A percentile compares a stretch with the other conserved stretches of the same genome.
phyloP scores from a whole-genome alignment of 2,113 vertebrate species.

The Aspiorhynchus laticeps region DNA sequence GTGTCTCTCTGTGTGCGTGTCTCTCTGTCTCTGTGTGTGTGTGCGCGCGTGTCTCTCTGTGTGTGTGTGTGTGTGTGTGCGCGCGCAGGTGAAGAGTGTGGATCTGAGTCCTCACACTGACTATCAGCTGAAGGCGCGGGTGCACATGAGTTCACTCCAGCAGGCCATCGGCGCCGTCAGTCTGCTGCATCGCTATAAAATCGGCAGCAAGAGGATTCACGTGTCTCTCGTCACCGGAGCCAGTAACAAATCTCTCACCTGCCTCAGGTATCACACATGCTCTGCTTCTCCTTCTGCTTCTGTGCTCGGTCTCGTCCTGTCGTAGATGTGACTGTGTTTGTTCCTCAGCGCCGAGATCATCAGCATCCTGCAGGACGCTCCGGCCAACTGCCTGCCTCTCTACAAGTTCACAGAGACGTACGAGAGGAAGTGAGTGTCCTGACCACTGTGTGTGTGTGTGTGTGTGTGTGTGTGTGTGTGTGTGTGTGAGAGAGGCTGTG shows the following conservation, averaged over 20 bases:
- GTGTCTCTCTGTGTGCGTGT: too few species aligned
- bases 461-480: too few species aligned
- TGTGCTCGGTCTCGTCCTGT: background rate
- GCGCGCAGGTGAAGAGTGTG: constrained; percentile 81
- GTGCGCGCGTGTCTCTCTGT: too few species aligned
- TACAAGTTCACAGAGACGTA: constrained; percentile 95
- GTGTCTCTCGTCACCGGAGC: constrained; percentile 89
- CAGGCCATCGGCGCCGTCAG: constrained; percentile 91
- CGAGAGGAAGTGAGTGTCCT: constrained; percentile 88
- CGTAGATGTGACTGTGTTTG: background rate
- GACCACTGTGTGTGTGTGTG: too few species aligned
- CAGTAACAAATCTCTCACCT: constrained; percentile 84
- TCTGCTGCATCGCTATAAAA: constrained; percentile 88
- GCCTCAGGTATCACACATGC: constrained; percentile 75
- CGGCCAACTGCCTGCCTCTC: constrained; percentile 92
- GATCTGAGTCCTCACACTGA: constrained; percentile 96
- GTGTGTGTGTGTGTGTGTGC: background rate
- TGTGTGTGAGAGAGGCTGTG: too few species aligned
- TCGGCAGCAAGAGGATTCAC: constrained; percentile 92
- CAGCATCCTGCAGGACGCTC: constrained; percentile 91
- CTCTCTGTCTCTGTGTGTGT: too few species aligned
- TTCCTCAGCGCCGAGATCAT: constrained; percentile 83
- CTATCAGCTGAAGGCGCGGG: constrained; percentile 90
- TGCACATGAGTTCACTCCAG: constrained; percentile 92
- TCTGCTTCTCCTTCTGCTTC: background rate